Evolutionary conservation across 2,797 vertebrate species (phyloP).

Genomic region (Alectoris magna): DNA sequence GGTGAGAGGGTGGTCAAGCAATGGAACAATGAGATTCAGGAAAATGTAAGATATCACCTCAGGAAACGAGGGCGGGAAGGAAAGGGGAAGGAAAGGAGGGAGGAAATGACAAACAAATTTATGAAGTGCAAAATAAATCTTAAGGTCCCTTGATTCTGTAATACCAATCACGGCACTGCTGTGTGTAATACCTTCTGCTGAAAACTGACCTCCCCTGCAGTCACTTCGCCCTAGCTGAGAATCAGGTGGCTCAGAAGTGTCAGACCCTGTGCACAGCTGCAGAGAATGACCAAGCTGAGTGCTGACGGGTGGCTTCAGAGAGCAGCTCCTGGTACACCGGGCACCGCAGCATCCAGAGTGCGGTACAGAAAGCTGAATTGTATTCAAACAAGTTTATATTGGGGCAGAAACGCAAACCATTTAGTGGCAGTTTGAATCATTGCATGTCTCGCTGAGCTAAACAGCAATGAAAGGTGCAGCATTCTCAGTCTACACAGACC

Average conservation of each 20-base stretch:
- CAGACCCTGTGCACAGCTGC: neutral
- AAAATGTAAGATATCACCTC: neutral
- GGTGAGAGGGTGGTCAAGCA: slow-evolving; percentile 2
- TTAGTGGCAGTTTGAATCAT: neutral
- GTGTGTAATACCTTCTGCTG: neutral
- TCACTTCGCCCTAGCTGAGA: neutral
- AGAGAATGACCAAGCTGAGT: neutral
- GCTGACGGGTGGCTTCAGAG: neutral
- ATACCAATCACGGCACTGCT: neutral
- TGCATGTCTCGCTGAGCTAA: slow-evolving; percentile 24
- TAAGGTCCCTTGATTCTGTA: neutral
- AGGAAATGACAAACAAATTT: neutral
- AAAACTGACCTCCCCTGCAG: neutral
- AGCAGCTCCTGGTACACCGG: neutral
- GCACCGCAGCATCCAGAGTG: rapidly evolving
- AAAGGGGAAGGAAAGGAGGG: neutral
- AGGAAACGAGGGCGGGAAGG: neutral
- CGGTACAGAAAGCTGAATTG: neutral
- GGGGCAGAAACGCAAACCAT: neutral
- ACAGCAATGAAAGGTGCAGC: neutral
- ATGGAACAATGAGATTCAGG: neutral
- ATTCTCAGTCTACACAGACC: slow-evolving; percentile 20
- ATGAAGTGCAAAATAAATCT: neutral
- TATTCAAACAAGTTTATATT: neutral
- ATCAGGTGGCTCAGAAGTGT: neutral